Conservation (phyloP, 2,888 invertebrate species). For the Drosophila lacicola region DNA sequence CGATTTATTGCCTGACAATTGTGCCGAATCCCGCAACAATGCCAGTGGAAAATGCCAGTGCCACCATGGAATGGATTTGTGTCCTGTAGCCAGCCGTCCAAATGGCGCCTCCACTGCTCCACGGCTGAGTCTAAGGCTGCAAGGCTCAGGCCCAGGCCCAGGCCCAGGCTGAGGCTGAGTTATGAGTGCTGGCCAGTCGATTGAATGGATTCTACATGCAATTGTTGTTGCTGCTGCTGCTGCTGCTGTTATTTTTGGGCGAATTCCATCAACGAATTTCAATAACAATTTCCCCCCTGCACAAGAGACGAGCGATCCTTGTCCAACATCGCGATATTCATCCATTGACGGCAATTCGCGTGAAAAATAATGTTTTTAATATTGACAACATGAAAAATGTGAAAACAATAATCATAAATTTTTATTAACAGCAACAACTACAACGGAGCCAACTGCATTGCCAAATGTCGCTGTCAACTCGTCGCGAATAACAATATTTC, state of each 20-base stretch:
- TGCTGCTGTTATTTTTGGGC: conserved; percentile 33
- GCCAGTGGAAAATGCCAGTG: conserved; percentile 48
- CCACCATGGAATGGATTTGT: conserved; percentile 65
- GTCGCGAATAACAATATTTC: not conserved
- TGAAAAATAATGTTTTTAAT: conserved; percentile 84
- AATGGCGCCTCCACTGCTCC: conserved; percentile 46
- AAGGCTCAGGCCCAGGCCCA: conserved; percentile 10
- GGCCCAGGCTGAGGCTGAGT: conserved; percentile 56
- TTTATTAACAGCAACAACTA: conserved; percentile 77
- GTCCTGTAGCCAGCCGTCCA: conserved; percentile 55
- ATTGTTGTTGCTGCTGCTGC: conserved; percentile 18
- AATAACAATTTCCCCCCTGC: conserved; percentile 58
- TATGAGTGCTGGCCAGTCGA: conserved; percentile 72
- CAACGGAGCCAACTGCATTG: conserved; percentile 17
- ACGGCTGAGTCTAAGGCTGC: not conserved
- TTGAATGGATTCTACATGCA: conserved; percentile 68
- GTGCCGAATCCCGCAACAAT: conserved; percentile 74
- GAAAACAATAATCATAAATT: conserved; percentile 85
- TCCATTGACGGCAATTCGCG: conserved; percentile 74
- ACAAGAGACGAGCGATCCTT: conserved; percentile 42
- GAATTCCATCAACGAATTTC: conserved; percentile 82
- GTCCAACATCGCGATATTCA: conserved; percentile 36
- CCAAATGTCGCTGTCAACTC: conserved; percentile 51
- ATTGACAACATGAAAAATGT: conserved; percentile 84
- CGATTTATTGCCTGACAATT: conserved; percentile 85